phyloP scores from a whole-genome alignment of 2,888 invertebrate genomes.

The Scelioninae gen. 1 region DNA sequence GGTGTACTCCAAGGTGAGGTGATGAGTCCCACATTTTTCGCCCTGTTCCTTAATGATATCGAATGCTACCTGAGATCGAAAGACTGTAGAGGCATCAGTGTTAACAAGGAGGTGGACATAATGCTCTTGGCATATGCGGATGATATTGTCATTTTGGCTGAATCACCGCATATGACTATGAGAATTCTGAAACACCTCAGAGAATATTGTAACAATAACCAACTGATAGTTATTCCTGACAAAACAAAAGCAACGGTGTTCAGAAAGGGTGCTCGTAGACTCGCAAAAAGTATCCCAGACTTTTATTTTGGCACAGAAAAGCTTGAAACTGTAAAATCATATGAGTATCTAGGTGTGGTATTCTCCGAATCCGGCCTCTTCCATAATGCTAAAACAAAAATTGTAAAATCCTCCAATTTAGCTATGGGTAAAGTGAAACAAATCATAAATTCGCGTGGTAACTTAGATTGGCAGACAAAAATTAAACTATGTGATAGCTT shows the following conservation, averaged over 20 bases:
- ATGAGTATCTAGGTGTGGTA: conserved; percentile 17
- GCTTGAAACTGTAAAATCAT: conserved; percentile 7
- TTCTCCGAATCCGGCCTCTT: not conserved
- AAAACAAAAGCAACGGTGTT: conserved; percentile 10
- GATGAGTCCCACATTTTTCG: conserved; percentile 1
- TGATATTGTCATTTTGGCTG: too few species aligned
- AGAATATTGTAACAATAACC: conserved; percentile 12
- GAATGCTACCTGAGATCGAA: conserved; percentile 13
- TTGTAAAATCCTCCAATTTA: not conserved
- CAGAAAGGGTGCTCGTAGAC: conserved; percentile 17
- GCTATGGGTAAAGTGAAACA: not conserved
- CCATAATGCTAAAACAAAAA: not conserved
- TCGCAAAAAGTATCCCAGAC: not conserved
- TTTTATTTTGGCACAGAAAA: not conserved
- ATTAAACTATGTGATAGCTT: not conserved
- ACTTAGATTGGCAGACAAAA: not conserved
- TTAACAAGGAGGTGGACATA: conserved; percentile 10
- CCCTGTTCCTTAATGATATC: conserved; percentile 10
- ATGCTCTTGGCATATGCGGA: too few species aligned
- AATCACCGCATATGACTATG: conserved; percentile 3
- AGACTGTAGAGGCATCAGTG: conserved; percentile 4
- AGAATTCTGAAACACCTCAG: not conserved
- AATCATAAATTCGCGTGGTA: not conserved
- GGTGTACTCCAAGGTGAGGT: conserved; percentile 12
- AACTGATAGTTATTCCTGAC: conserved; percentile 4